Percentiles rank a stretch among this genome's conserved stretches.
Conservation (phyloP, 1,140 invertebrate species). For the Glossosoma conforme region DNA sequence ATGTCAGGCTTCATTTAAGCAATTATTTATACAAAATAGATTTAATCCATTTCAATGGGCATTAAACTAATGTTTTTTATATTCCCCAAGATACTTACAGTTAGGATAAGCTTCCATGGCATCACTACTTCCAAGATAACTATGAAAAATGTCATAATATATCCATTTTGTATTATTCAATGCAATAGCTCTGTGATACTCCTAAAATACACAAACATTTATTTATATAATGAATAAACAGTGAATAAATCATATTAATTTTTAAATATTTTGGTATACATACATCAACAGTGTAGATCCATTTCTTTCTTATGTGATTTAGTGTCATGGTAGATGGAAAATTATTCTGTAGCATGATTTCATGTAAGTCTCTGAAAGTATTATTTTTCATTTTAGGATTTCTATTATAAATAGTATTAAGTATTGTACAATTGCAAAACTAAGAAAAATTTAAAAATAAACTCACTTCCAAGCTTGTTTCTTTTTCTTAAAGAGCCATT, state of each 20-base stretch:
- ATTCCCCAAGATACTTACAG: slow-evolving; percentile 20
- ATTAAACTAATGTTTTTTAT: too few species aligned
- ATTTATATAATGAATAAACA: not conserved
- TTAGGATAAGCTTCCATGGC: slow-evolving; percentile 16
- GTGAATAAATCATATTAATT: not conserved
- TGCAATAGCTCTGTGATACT: slow-evolving; percentile 19
- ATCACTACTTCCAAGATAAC: slow-evolving; percentile 12
- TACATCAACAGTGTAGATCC: slow-evolving; percentile 25
- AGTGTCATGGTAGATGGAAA: slow-evolving; percentile 8
- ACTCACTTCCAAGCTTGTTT: slow-evolving; percentile 26
- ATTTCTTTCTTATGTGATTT: slow-evolving; percentile 26
- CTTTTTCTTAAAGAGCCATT: slow-evolving; percentile 23
- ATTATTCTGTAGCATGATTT: slow-evolving; percentile 13
- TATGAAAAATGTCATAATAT: slow-evolving; percentile 23
- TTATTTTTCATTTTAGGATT: too few species aligned
- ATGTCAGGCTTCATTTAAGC: too few species aligned
- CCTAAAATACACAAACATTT: slow-evolving; percentile 11
- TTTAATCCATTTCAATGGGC: not conserved
- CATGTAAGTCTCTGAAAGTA: slow-evolving; percentile 19
- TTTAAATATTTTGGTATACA: not conserved
- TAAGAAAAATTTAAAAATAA: not conserved
- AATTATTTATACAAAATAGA: too few species aligned
- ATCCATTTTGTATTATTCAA: slow-evolving; percentile 23
- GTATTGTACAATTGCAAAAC: not conserved
- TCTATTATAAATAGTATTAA: not conserved